Conservation (phyloP, 1,140 invertebrate genomes). For the Drosophila nigromelanica region DNA sequence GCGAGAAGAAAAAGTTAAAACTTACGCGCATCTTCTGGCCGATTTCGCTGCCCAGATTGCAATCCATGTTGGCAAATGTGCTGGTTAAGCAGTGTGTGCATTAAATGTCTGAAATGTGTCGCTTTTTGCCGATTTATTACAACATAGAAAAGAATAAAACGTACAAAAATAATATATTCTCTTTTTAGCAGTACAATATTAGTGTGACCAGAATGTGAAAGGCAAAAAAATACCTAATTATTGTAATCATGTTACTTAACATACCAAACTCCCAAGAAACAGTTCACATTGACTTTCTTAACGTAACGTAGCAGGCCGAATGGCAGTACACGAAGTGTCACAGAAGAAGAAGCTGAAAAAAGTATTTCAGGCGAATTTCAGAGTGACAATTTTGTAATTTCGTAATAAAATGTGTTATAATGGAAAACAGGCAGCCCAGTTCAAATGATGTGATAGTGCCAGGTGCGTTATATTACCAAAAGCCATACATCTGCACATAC, state of each 20-base stretch:
- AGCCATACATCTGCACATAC: constrained; percentile 27
- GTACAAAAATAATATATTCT: constrained; percentile 26
- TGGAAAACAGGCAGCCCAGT: constrained; percentile 73
- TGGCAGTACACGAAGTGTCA: constrained; percentile 47
- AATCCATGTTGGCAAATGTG: constrained; percentile 54
- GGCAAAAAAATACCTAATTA: constrained; percentile 9
- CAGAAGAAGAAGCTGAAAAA: constrained; percentile 74
- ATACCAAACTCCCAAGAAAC: constrained; percentile 19
- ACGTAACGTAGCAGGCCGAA: constrained; percentile 27
- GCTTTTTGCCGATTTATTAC: constrained; percentile 15
- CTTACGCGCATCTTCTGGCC: constrained; percentile 89
- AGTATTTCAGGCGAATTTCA: constrained; percentile 73
- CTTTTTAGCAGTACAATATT: constrained; percentile 21
- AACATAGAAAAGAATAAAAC: constrained; percentile 20
- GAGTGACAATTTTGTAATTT: constrained; percentile 72
- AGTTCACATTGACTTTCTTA: constrained; percentile 14
- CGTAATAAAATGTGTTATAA: constrained; percentile 73
- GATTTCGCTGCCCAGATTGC: constrained; percentile 86
- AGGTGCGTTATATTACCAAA: constrained; percentile 57
- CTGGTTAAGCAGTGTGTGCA: background rate
- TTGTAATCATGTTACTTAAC: constrained; percentile 27
- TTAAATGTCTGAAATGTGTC: background rate
- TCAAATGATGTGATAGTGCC: constrained; percentile 73
- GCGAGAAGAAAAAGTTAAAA: constrained; percentile 17
- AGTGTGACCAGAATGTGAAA: constrained; percentile 19